phyloP scores from a whole-genome alignment of 2,797 vertebrate genomes.

The Helarctos malayanus region DNA sequence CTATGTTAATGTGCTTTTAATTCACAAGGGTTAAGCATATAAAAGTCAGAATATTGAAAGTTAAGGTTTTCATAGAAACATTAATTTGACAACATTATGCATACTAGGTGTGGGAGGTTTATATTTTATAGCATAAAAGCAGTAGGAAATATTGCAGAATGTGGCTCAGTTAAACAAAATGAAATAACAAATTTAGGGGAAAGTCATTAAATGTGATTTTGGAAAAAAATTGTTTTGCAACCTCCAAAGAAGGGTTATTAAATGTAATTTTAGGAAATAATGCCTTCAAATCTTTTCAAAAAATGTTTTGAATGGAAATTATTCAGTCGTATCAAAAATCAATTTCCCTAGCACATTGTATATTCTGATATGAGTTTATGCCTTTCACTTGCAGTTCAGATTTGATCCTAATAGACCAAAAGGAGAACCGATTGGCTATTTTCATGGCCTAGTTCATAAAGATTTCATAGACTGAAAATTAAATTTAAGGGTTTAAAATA shows the following conservation, averaged over 20 bases:
- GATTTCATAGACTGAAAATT: slow-evolving; percentile 37
- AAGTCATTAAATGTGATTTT: slow-evolving; percentile 70
- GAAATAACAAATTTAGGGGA: slow-evolving; percentile 59
- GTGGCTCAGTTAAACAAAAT: slow-evolving; percentile 65
- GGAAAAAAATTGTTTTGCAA: slow-evolving; percentile 50
- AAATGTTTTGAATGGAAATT: slow-evolving; percentile 15
- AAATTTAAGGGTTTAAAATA: slow-evolving; percentile 21
- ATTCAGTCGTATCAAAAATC: slow-evolving; percentile 33
- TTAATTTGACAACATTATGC: slow-evolving; percentile 81
- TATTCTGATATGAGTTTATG: slow-evolving; percentile 13
- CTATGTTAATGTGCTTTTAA: slow-evolving; percentile 74
- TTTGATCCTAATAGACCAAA: slow-evolving; percentile 43
- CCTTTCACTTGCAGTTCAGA: background rate
- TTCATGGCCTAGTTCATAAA: slow-evolving; percentile 38
- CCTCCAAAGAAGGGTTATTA: slow-evolving; percentile 10
- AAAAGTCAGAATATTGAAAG: slow-evolving; percentile 76
- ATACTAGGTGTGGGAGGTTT: slow-evolving; percentile 66
- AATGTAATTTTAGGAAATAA: slow-evolving; percentile 62
- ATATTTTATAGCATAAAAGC: slow-evolving; percentile 73
- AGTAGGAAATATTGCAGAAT: slow-evolving; percentile 63
- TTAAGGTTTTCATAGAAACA: slow-evolving; percentile 71
- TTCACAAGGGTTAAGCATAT: slow-evolving; percentile 75
- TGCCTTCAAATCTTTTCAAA: slow-evolving; percentile 32
- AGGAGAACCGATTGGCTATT: background rate
- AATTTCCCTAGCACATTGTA: background rate